These are phyloP conservation scores for Dasypus novemcinctus DNA, from an alignment of 2,113 vertebrate genomes.

Conservation along the genomic window DNA sequence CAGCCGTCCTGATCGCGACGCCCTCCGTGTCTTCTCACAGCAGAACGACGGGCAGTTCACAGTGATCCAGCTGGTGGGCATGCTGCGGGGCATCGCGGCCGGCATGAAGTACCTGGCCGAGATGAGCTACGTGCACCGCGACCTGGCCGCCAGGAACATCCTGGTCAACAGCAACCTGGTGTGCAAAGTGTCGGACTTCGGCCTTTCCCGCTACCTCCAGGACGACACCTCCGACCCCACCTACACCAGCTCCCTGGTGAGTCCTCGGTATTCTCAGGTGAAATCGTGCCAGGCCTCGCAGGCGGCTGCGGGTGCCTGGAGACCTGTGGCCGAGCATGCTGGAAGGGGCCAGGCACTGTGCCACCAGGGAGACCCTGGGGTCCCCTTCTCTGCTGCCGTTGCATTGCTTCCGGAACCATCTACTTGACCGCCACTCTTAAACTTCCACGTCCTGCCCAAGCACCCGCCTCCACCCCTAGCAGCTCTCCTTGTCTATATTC, in stretches of 20 bases:
- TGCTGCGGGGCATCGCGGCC: slow-evolving; percentile 96
- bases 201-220: slow-evolving; percentile 97
- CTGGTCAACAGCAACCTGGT: slow-evolving; percentile 99
- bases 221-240: slow-evolving; percentile 98
- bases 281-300: background rate
- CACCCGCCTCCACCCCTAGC: background rate
- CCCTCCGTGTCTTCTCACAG: slow-evolving; percentile 78
- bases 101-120: slow-evolving; percentile 99
- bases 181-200: slow-evolving; percentile 98
- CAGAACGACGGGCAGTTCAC: slow-evolving; percentile 99
- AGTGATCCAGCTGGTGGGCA: slow-evolving; percentile 98
- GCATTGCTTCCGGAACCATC: background rate
- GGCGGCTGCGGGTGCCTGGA: background rate
- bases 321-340: background rate
- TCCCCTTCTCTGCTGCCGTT: background rate
- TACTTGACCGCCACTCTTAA: background rate
- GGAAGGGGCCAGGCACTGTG: background rate
- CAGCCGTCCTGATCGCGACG: slow-evolving; percentile 16
- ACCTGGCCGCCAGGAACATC: slow-evolving; percentile 97
- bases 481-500: background rate
- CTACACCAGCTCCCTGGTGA: slow-evolving; percentile 98
- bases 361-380: background rate
- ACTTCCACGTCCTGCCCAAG: background rate
- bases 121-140: slow-evolving; percentile 98
- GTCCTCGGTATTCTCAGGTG: slow-evolving; percentile 59